Evolutionary conservation across 2,888 invertebrate species (phyloP).

Genomic region (Epistrophella euchroma): DNA sequence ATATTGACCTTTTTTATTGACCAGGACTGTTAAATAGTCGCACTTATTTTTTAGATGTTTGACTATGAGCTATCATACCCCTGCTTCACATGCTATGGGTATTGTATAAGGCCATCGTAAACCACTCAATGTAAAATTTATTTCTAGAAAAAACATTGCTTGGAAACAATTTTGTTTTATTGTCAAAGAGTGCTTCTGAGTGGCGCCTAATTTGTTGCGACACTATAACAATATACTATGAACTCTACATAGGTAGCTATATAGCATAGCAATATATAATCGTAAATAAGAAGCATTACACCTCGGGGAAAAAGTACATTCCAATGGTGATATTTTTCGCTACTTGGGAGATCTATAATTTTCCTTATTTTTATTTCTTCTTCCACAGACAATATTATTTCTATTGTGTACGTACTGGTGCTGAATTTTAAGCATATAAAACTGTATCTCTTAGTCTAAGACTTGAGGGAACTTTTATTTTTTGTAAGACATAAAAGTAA

Average conservation of each 20-base stretch:
- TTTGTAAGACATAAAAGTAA: background rate
- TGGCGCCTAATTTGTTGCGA: conserved; percentile 59
- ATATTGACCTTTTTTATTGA: background rate
- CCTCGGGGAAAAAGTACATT: background rate
- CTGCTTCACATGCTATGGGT: background rate
- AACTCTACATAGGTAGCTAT: background rate
- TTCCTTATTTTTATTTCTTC: conserved; percentile 9
- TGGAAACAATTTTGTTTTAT: conserved; percentile 30
- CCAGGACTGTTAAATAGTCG: background rate
- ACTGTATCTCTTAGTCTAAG: background rate
- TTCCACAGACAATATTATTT: conserved; percentile 4
- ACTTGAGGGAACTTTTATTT: background rate
- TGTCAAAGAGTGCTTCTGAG: conserved; percentile 37
- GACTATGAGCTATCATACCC: conserved; percentile 2
- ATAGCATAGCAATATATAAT: background rate
- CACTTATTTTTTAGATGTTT: conserved; percentile 34
- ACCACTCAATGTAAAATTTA: conserved; percentile 47
- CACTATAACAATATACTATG: too few species aligned
- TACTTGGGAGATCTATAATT: conserved; percentile 1
- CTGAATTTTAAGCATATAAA: conserved; percentile 1
- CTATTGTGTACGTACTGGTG: background rate
- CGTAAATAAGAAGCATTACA: background rate
- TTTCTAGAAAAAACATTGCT: conserved; percentile 34
- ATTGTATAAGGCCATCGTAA: conserved; percentile 18
- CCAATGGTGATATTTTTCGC: background rate